Base-by-base conservation (phyloP, 2,888 invertebrate genomes). In the Blomia tropicalis region DNA sequence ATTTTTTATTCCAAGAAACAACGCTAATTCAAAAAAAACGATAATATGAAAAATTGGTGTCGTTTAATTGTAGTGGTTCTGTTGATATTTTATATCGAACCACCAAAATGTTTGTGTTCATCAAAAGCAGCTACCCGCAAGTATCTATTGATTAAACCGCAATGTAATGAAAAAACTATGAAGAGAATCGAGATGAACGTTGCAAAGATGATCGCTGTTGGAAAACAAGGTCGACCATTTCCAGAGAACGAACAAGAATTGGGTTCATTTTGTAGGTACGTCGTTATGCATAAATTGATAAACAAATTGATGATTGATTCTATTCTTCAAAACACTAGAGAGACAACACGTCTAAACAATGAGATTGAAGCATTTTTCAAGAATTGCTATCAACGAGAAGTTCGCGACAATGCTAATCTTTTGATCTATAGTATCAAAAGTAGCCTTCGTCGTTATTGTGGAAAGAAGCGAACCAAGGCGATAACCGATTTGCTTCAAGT, bases 381-480 rank as follows among this genome's bases (percentile, higher is more conserved):
- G 51, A n/a, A 22, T 27, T 47, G 51, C 51, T 47, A 25, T n/a
- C 23, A 47, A n/a, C 7, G n/a, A n/a, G 27, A 22, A 14, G 51
- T 47, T 7, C 22, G 27, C 23, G 51, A 47, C 51, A 7, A 14
- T 7, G 27, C 51, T n/a, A 47, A 27, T 27, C 51, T 47, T 22
- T 14, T 47, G 7, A 27, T 47, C 51, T 47, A 47, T n/a, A 47
- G 23, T 27, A n/a, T 47, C 51, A 22, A 27, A 14, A 27, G 14
- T n/a, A 47, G n/a, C 22, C 22, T 47, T 11, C 22, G 27, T 22
- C 7, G 22, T 11, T 47, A 11, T n/a, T 47, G 51, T 27, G 51
- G 51, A 22, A 47, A 47, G 51, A 22, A 47, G 51, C 5, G 51
- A 22, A 47, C 23, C 51, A 47, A 47, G 22, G 27, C n/a, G 51